A percentile compares a stretch with the other conserved stretches of the same genome.
phyloP scores from a whole-genome alignment of 2,113 vertebrate species.

The Myxocyprinus asiaticus region DNA sequence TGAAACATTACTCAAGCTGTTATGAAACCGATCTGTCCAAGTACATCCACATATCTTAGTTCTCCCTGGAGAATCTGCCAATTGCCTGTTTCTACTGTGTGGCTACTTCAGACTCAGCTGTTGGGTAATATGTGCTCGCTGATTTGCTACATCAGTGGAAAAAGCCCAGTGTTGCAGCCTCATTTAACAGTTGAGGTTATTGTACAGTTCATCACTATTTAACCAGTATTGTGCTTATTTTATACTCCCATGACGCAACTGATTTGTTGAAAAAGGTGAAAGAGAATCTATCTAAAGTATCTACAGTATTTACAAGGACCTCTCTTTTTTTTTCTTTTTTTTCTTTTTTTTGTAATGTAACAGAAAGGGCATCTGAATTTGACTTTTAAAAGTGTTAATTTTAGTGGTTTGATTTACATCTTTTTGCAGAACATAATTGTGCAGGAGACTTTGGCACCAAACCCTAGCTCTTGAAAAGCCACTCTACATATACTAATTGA shows the following conservation, averaged over 20 bases:
- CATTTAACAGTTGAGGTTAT: constrained; percentile 36
- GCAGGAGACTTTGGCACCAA: background rate
- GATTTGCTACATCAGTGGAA: constrained; percentile 48
- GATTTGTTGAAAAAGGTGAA: background rate
- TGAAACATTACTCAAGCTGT: too few species aligned
- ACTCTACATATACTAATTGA: constrained; percentile 3
- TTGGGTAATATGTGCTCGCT: constrained; percentile 17
- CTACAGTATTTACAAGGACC: too few species aligned
- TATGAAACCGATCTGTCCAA: too few species aligned
- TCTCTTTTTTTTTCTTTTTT: too few species aligned
- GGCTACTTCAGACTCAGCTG: background rate
- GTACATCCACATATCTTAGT: background rate
- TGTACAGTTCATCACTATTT: background rate
- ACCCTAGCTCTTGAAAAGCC: background rate
- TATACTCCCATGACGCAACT: background rate
- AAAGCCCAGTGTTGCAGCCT: constrained; percentile 37
- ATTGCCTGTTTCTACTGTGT: background rate
- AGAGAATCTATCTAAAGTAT: background rate
- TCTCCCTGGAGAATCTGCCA: constrained; percentile 11
- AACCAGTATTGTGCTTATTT: constrained; percentile 6
- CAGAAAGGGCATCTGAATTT: too few species aligned
- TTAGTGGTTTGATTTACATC: background rate
- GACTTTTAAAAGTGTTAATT: background rate
- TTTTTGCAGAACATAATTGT: background rate
- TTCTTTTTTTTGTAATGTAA: too few species aligned